Percentiles rank a stretch among this genome's conserved stretches.
These are phyloP conservation scores for Hypena proboscidalis DNA, from an alignment of 2,888 invertebrate genomes.

Conservation along the genomic window DNA sequence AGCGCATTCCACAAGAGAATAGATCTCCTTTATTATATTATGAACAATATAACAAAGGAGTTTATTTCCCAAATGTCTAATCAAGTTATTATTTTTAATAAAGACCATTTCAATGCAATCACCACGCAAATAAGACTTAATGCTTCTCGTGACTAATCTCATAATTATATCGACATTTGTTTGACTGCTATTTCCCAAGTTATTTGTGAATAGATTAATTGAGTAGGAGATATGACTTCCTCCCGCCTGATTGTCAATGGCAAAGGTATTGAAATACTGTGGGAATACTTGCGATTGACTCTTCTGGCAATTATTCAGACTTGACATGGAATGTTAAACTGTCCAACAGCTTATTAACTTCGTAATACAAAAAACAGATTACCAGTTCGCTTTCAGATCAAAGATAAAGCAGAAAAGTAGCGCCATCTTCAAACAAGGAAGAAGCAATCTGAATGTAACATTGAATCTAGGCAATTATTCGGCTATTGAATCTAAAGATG, in stretches of 20 bases:
- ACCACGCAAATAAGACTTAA: conserved; percentile 11
- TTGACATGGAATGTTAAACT: no score
- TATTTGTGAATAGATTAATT: conserved; percentile 5
- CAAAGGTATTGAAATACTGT: no score
- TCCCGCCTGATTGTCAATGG: not conserved
- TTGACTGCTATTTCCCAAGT: conserved; percentile 4
- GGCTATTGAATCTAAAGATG: conserved; percentile 11
- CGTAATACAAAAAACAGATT: no score
- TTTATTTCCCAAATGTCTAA: conserved; percentile 17
- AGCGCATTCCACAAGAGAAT: no score
- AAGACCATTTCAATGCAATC: conserved; percentile 12
- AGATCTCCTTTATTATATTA: not conserved
- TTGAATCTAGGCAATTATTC: conserved; percentile 30
- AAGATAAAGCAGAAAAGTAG: conserved; percentile 17
- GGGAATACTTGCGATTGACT: no score
- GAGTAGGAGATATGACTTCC: conserved; percentile 8
- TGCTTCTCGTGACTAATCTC: conserved; percentile 27
- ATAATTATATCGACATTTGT: conserved; percentile 14
- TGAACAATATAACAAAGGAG: conserved; percentile 11
- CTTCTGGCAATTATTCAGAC: no score
- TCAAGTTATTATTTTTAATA: conserved; percentile 22
- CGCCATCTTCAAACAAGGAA: not conserved
- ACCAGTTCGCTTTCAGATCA: conserved; percentile 16
- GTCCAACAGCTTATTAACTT: no score
- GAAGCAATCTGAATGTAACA: conserved; percentile 14